Percentiles rank a stretch among this genome's conserved stretches.
Evolutionary conservation across 2,888 invertebrate genomes (phyloP).

Genomic region (Sympetrum striolatum): DNA sequence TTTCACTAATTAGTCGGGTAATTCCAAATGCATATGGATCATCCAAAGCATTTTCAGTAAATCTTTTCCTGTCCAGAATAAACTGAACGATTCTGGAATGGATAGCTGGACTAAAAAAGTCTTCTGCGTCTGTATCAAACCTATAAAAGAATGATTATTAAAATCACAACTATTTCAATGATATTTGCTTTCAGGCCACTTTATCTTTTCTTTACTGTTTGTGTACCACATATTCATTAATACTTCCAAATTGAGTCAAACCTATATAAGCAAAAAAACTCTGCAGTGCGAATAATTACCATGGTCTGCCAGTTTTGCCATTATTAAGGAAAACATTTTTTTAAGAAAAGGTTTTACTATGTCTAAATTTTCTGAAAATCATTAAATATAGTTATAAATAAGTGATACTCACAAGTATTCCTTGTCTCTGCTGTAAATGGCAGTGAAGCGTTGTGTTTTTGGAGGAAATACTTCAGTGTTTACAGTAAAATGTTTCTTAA

Average conservation of each 20-base stretch:
- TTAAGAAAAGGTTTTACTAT: too few species aligned
- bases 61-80: slow-evolving; percentile 86
- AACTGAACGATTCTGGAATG: slow-evolving; percentile 91
- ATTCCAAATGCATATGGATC: slow-evolving; percentile 84
- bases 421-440: slow-evolving; percentile 88
- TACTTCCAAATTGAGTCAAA: too few species aligned
- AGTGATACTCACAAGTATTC: slow-evolving; percentile 81
- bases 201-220: background rate
- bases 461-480: slow-evolving; percentile 78
- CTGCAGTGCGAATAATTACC: too few species aligned
- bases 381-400: background rate
- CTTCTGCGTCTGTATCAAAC: slow-evolving; percentile 80
- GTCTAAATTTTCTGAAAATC: background rate
- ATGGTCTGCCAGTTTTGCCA: background rate
- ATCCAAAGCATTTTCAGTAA: slow-evolving; percentile 65
- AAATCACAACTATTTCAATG: background rate
- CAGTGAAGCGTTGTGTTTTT: slow-evolving; percentile 80
- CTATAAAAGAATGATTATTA: slow-evolving; percentile 59
- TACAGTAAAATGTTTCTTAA: slow-evolving; percentile 69
- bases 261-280: too few species aligned
- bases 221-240: background rate
- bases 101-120: slow-evolving; percentile 86
- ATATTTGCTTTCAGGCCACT: background rate
- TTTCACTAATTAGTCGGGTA: slow-evolving; percentile 72
- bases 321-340: too few species aligned